phyloP scores from a whole-genome alignment of 2,797 vertebrate species.

The Malacoraja senta region DNA sequence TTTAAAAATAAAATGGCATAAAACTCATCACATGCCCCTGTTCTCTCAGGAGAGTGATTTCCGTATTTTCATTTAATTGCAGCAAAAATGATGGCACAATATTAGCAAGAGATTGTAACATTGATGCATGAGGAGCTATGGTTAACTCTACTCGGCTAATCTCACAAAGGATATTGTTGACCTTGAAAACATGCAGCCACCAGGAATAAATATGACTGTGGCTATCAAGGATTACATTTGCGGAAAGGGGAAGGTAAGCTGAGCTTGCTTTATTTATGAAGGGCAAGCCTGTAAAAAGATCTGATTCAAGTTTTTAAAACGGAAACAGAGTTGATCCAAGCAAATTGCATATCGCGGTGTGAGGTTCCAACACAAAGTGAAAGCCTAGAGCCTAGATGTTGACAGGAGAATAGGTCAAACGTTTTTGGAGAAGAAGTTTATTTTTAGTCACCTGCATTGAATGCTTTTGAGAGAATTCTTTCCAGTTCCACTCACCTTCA shows the following conservation, averaged over 20 bases:
- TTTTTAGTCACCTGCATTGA: too few species aligned
- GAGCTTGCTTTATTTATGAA: background rate
- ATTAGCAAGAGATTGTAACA: background rate
- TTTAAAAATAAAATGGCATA: background rate
- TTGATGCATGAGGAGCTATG: background rate
- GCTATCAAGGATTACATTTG: background rate
- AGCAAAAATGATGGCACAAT: background rate
- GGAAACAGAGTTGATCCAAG: background rate
- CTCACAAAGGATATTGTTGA: background rate
- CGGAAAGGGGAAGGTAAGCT: background rate
- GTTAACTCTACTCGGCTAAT: background rate
- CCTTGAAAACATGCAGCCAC: background rate
- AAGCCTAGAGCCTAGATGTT: background rate
- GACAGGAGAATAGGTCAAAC: background rate
- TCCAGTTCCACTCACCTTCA: too few species aligned
- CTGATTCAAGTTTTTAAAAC: constrained; percentile 4
- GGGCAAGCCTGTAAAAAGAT: background rate
- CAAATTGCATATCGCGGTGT: background rate
- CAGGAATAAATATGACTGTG: background rate
- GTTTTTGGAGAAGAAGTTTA: too few species aligned
- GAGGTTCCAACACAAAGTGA: background rate
- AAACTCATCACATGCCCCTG: background rate
- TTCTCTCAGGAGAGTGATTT: background rate
- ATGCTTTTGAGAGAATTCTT: too few species aligned
- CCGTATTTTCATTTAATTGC: background rate